Base-by-base conservation (phyloP, 2,888 invertebrate genomes). In the Eurytoma adleriae region DNA sequence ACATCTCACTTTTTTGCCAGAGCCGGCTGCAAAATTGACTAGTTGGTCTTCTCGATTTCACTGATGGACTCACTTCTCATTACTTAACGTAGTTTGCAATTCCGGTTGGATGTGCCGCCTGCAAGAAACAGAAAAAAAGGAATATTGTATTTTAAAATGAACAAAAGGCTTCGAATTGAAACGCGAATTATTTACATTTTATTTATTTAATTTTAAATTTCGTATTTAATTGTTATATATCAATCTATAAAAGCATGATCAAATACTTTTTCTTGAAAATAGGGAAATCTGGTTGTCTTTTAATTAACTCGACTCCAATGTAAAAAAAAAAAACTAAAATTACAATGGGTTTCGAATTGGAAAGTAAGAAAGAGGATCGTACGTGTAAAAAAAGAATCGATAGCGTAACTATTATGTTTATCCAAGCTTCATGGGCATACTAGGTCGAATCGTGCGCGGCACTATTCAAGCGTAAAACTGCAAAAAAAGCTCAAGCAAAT, bases 1-100 rank as follows among this genome's bases (percentile, higher is more conserved):
- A 85, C 88, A 88, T 88, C 86, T 88, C 88, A 87, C 86, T 67
- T 59, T 59, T 4, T 70, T 50, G 27, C 20, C 70, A 54, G 14
- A 30, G 40, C 16, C 54, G 52, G 14, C 16, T 57, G 16, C 20
- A n/a, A 40, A 20, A 4, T 64, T 14, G 70, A 18, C 30, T 48
- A 68, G 30, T 62, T 18, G 52, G 14, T n/a, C 16, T 66, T 57
- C 30, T 0, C 57, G 16, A 12, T 75, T 3, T n/a, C n/a, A 18
- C 24, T 20, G 16, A 52, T 50, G 5, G 16, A 57, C 27, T 68
- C 4, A 75, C 50, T 64, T 71, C 16, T 0, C 20, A 3, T 59
- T 62, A 48, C 57, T 77, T 57, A 56, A 18, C 20, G 18, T 7
- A 12, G 14, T 18, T 16, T 64, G 13, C 24, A 24, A 70, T 66